A percentile compares a stretch with the other conserved stretches of the same genome.
These are phyloP conservation scores for Montipora efflorescens DNA, from an alignment of 64 coral and sea anemone species.

Conservation along the genomic window DNA sequence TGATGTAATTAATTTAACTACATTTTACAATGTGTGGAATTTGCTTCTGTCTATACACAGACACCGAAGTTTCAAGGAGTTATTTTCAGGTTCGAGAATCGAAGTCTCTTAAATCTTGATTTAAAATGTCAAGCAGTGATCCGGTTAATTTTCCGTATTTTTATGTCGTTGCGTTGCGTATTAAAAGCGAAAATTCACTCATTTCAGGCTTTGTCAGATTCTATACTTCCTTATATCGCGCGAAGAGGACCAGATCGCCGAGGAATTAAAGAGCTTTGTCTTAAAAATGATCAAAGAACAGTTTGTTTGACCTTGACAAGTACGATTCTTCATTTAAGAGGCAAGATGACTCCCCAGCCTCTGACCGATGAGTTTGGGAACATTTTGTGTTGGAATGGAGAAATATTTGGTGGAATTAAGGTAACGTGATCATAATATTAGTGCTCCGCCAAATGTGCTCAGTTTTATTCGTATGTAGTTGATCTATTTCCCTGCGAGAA, in stretches of 20 bases:
- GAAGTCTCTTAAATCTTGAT: background rate
- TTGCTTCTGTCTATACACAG: conserved; percentile 52
- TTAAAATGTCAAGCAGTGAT: background rate
- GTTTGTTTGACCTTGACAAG: conserved; percentile 44
- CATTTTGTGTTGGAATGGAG: conserved; percentile 95
- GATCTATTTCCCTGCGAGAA: no score
- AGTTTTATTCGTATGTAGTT: no score
- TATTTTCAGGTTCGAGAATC: conserved; percentile 18
- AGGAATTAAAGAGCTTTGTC: background rate
- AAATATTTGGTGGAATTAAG: conserved; percentile 92
- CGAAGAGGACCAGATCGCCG: conserved; percentile 62
- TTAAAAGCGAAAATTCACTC: background rate
- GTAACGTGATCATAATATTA: background rate
- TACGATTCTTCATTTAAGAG: conserved; percentile 86
- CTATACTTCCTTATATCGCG: conserved; percentile 30
- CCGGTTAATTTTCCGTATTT: no score
- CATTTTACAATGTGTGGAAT: conserved; percentile 58
- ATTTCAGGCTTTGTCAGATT: conserved; percentile 2
- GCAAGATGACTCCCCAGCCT: conserved; percentile 75
- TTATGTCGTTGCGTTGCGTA: no score
- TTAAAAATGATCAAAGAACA: conserved; percentile 6
- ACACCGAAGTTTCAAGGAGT: conserved; percentile 15
- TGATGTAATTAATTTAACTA: no score
- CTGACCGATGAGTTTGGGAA: conserved; percentile 75
- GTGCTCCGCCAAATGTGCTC: no score